Evolutionary conservation across 2,888 invertebrate species (phyloP), one percentile per base, ranked within the genome.

Genomic region (Philereme vetulata): DNA sequence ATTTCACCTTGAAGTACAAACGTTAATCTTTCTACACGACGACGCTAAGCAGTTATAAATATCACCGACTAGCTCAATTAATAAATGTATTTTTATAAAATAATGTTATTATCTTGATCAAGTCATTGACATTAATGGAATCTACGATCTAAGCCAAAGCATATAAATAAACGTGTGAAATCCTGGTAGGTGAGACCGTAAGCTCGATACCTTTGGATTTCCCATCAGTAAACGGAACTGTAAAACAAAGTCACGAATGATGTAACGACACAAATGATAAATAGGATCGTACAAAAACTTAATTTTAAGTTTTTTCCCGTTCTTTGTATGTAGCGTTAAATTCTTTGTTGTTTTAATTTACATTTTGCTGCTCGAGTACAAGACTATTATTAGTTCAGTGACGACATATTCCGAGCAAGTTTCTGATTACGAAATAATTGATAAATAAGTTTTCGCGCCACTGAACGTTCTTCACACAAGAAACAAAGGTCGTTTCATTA

Each of bases 381-480:
- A 33, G 11, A 4, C 7, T 46, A 46, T 49, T 36, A 34, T 51
- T n/a, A 75, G 67, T 68, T 64, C 66, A 68, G 65, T 78, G 77
- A 77, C 74, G 75, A 80, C 72, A 79, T 75, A 59, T 71, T 70
- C 21, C 72, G 73, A 76, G 77, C 81, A 74, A 77, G 80, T 80
- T 80, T 77, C 60, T 64, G 65, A 76, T 85, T 84, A 80, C 76
- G 78, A 84, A 84, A 85, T 81, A 78, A 79, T 78, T 76, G 74
- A 77, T 81, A 80, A 82, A 83, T 77, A 77, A 75, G 74, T 75
- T 80, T 82, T 83, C 79, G 80, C 84, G 73, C 71, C 76, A 71
- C 67, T 76, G 71, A 70, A 74, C 74, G 75, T 76, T 81, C 75
- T 76, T 80, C 77, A 75, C 66, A 74, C 72, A 72, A 74, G 70